Base-by-base conservation (phyloP, 2,797 vertebrate genomes). In the Lutjanus argentimaculatus region DNA sequence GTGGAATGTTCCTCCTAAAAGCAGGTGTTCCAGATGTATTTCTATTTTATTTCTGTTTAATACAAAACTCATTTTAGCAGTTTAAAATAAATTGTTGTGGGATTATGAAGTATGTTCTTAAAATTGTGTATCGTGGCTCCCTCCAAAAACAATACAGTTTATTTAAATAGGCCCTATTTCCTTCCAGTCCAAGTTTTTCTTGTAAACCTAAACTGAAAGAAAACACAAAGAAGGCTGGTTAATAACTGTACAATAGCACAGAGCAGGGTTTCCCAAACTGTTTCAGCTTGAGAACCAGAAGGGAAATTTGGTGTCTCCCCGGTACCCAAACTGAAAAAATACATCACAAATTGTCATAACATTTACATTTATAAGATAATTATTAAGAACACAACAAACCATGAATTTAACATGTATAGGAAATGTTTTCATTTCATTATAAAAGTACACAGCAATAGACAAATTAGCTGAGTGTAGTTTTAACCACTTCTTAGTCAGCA, bases 61-160 rank as follows among this genome's bases (percentile, higher is more conserved):
- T 45, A 53, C 51, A 79, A 79, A 84, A 61, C 55, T 16, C 49
- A 46, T 75, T 72, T 80, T 19, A 76, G 70, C 62, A 46, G 56
- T 72, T 21, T 72, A n/a, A 51, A 79, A 57, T 15, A 59, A 17
- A 22, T 45, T 4, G 46, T 51, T 64, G 25, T 70, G 30, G 57
- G 46, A 67, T 85, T 57, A 63, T 59, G 36, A 21, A 58, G 17
- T 15, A 71, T 63, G 55, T 56, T 79, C 45, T 63, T 36, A 57
- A 73, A 68, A 64, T 69, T 40, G 46, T 79, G 53, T 67, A 43
- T 40, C 30, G 58, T 53, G 21, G 25, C 19, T 45, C 45, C 14
- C n/a, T 88, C 81, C 78, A 83, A 70, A 55, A 72, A 69, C 78
- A 82, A 75, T 67, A 79, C 49, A 66, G 55, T 68, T 49, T 67